Percentiles rank a stretch among this genome's conserved stretches.
Conservation (phyloP, 2,113 vertebrate genomes). For the Athene cunicularia region DNA sequence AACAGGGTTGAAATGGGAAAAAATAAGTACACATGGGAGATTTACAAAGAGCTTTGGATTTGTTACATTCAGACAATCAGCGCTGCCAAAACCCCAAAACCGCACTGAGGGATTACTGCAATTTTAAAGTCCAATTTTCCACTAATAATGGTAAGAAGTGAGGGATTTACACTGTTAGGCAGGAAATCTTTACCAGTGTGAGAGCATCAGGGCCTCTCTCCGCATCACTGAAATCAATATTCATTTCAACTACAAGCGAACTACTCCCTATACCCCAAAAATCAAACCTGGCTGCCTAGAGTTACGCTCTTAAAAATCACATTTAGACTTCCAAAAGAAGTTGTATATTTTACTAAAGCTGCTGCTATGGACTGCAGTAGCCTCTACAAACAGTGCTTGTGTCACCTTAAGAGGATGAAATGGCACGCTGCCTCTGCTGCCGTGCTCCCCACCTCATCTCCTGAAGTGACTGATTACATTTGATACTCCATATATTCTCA, state of each 20-base stretch:
- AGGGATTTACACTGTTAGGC: background rate
- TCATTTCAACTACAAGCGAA: background rate
- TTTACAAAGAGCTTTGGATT: background rate
- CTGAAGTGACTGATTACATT: background rate
- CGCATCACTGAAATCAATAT: background rate
- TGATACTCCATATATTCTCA: background rate
- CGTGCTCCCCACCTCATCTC: background rate
- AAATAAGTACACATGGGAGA: background rate
- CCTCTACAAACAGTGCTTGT: background rate
- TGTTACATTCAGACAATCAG: background rate
- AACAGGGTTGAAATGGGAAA: background rate
- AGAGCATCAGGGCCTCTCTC: background rate
- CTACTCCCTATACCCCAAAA: background rate
- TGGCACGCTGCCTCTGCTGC: background rate
- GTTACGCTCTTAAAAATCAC: background rate
- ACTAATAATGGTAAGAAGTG: background rate
- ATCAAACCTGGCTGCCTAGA: background rate
- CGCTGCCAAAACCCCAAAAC: background rate
- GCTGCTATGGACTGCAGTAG: background rate
- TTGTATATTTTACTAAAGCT: background rate
- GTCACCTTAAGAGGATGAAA: background rate
- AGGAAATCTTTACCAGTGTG: background rate
- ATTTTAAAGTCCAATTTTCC: background rate
- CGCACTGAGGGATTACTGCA: background rate
- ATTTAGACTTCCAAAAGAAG: background rate